Base-by-base conservation (phyloP, 2,888 invertebrate species). In the Netelia fuscicornis region DNA sequence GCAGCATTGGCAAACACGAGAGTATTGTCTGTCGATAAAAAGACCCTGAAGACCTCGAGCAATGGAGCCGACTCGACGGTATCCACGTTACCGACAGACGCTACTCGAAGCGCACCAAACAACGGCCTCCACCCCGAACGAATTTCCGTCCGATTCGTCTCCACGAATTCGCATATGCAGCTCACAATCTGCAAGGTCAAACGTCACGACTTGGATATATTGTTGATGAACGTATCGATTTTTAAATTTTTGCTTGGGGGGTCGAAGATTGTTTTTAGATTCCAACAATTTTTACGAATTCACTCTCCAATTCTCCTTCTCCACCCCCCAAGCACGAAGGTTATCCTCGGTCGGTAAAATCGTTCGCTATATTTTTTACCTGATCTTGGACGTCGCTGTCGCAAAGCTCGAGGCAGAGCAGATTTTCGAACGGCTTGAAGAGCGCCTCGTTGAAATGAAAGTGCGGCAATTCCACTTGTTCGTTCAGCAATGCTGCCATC, bases 371-470 rank as follows among this genome's bases (percentile, higher is more conserved):
- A 37, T 68, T 42, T 56, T 80, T 86, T 83, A 92, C 93, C 89
- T 94, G 93, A 85, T 94, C 97, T 95, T 98, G 98, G 58, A 98
- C 98, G 93, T 99, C 99, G 82, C 97, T 96, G 93, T 98, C 98
- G 93, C 98, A 98, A 10, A 98, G 95, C 92, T 99, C 99, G 90
- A 98, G 95, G 92, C 98, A 98, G 0, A 99, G 95, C 58, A 99
- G 95, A 92, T 98, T 98, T 94, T 99, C 98, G 92, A 98, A 98
- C 0, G 99, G 98, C 91, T 99, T 98, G 88, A 99, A 96, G 9
- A 99, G 95, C 0, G 98, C 98, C 93, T 99, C 99, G 92, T 99
- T 98, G 93, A 99, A 98, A 93, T 99, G 98, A 94, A 98, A 99
- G 94, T 98, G 98, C 0, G 98, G 97, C 86, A 98, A 94, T 92